Evolutionary conservation across 1,140 invertebrate genomes (phyloP).

Genomic region (Brachionus manjavacas): DNA sequence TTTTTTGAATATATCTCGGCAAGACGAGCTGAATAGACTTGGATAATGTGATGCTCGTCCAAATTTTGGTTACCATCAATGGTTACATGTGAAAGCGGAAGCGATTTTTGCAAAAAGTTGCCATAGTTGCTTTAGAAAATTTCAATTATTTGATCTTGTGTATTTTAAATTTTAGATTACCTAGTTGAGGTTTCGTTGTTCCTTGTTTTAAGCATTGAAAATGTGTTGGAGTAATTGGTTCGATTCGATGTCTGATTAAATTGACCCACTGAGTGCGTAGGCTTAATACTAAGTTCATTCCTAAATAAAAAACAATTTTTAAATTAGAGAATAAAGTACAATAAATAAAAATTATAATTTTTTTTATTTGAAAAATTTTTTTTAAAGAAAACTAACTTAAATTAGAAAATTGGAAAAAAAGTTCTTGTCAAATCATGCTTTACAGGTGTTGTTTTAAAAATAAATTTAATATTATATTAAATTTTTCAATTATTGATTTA

Average conservation of each 20-base stretch:
- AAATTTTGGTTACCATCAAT: background rate
- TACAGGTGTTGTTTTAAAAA: too few relatives aligned
- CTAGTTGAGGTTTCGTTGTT: background rate
- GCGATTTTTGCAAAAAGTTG: background rate
- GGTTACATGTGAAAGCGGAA: background rate
- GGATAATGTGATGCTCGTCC: constrained; percentile 4
- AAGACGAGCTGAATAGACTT: background rate
- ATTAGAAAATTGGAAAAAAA: too few relatives aligned
- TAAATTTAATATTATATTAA: too few relatives aligned
- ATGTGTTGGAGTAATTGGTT: background rate
- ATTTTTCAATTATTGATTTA: too few relatives aligned
- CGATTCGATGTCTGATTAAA: background rate
- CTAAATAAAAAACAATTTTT: background rate
- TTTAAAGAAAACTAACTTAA: background rate
- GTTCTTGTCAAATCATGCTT: too few relatives aligned
- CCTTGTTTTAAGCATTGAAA: background rate
- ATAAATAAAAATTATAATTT: background rate
- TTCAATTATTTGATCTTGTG: background rate
- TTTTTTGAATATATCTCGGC: constrained; percentile 30
- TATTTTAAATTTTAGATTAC: background rate
- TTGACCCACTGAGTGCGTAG: background rate
- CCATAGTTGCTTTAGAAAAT: background rate
- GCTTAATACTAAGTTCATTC: background rate
- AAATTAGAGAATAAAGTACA: too few relatives aligned
- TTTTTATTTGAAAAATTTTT: background rate